Evolutionary conservation across 2,797 vertebrate species (phyloP), one percentile per base, ranked within the genome.

Genomic region (Chiroxiphia lanceolata): DNA sequence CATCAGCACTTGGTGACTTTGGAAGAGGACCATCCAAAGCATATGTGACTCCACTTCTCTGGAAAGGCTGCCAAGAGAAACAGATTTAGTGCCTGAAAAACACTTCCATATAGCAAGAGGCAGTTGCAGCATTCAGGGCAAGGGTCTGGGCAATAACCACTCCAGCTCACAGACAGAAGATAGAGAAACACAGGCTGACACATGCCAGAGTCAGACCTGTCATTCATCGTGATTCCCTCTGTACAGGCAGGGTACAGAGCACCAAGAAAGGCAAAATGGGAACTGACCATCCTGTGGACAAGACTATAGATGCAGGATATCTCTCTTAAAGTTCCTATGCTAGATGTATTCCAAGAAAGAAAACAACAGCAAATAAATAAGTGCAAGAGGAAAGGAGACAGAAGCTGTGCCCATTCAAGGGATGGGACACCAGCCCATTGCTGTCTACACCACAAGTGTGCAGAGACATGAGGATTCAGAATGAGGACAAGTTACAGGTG

Each of bases 211-310:
- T 19, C 63, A 56, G 54, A 40, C 11, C 22, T 59, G 50, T 33
- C 63, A 63, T 70, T 81, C 27, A 14, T 33, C 0, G 0, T 0
- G 3, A 68, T 64, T 89, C 48, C 42, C 68, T 75, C 85, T 44
- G 21, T 21, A 31, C 9, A 13, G 56, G 16, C 8, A 11, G 36
- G 11, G 47, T 27, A 31, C n/a, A 51, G n/a, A 84, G 20, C 74
- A 69, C 29, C 4, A 1, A 22, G 59, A 89, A 54, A 2, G 15
- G 29, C 21, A 67, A 53, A 87, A 59, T 42, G 29, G 34, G 48
- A 86, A 83, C 8, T 0, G 0, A 54, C 15, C 0, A 0, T 21
- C 13, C 26, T 72, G 33, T 69, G 50, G 42, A 59, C 1, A 6
- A 61, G 21, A 26, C 3, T 15, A 34, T 27, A 65, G 50, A 78